Evolutionary conservation across 2,888 invertebrate genomes (phyloP), one percentile per base, ranked within the genome.

Genomic region (Altica lythri): DNA sequence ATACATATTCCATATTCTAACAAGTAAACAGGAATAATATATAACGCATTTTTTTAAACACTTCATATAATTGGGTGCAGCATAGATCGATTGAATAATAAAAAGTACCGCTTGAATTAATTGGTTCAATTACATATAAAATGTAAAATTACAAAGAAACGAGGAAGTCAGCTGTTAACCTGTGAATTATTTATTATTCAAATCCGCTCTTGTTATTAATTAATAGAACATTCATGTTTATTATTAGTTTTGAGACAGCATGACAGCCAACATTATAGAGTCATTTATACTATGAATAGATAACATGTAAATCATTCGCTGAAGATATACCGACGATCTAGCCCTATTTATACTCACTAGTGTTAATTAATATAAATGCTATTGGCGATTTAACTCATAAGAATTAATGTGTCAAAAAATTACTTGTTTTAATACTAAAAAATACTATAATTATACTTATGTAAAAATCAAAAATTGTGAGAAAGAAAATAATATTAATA

Each of bases 71-170:
- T 40, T 40, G 40, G 40, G 40, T 40, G 40, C 25, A 40, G 40
- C 25, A 22, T 4, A 45, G 19, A 45, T 45, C 30, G 37, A 48
- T 25, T 18, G 48, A 37, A 18, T 40, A 38, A 48, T 40, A 48
- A 48, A 40, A 48, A 48, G 18, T 30, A 29, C 38, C 9, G 38
- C 19, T 30, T 4, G 27, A 13, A 57, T 51, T 56, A 59, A 57
- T 60, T 54, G 57, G 51, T 53, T 57, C 59, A 58, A 62, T 62
- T 59, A 59, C 53, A 57, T 49, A 43, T 17, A 55, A 58, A 58
- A 42, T 50, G 46, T 50, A 10, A 40, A 48, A 50, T 42, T 35
- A 46, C 51, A 56, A 51, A 51, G 52, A 56, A 38, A 53, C 49
- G 42, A 60, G 56, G 60, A 60, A 60, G 58, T 58, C 50, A 53